Evolutionary conservation across 2,797 vertebrate genomes (phyloP).

Genomic region (Tadarida brasiliensis): DNA sequence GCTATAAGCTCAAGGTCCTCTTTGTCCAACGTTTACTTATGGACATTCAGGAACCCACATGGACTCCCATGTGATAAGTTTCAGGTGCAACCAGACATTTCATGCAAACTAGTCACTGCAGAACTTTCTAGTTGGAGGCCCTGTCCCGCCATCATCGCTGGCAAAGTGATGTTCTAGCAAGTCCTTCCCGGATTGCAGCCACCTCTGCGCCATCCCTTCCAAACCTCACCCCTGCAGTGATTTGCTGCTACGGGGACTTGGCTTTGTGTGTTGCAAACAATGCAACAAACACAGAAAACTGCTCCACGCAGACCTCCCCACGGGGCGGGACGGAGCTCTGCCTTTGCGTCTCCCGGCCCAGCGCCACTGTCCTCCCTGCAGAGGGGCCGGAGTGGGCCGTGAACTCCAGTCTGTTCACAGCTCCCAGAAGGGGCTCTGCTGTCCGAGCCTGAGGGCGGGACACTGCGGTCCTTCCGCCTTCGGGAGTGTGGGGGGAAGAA

Average conservation of each 20-base stretch:
- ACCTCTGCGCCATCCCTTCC: not conserved
- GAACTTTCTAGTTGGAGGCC: not conserved
- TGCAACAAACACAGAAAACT: not conserved
- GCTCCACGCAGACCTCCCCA: not conserved
- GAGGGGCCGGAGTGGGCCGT: too few relatives aligned
- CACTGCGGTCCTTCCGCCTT: not conserved
- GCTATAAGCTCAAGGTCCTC: fast-evolving
- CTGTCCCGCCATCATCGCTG: not conserved
- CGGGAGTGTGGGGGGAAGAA: not conserved
- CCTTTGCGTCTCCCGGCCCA: not conserved
- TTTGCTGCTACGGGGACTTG: not conserved
- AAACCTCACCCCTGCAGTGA: not conserved
- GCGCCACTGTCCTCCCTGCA: not conserved
- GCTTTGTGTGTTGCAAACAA: conserved; percentile 59
- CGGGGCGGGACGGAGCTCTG: not conserved
- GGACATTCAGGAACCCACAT: not conserved
- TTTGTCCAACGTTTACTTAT: fast-evolving
- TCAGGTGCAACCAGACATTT: not conserved
- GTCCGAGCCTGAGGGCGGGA: not conserved
- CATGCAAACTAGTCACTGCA: not conserved
- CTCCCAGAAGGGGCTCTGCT: not conserved
- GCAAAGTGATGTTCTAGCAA: not conserved
- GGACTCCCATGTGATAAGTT: fast-evolving
- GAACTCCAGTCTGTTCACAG: not conserved
- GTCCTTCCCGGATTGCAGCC: not conserved